Percentiles rank a stretch among this genome's conserved stretches.
phyloP scores from a whole-genome alignment of 92 coral and sea anemone genomes.

The Phenganax marumi region DNA sequence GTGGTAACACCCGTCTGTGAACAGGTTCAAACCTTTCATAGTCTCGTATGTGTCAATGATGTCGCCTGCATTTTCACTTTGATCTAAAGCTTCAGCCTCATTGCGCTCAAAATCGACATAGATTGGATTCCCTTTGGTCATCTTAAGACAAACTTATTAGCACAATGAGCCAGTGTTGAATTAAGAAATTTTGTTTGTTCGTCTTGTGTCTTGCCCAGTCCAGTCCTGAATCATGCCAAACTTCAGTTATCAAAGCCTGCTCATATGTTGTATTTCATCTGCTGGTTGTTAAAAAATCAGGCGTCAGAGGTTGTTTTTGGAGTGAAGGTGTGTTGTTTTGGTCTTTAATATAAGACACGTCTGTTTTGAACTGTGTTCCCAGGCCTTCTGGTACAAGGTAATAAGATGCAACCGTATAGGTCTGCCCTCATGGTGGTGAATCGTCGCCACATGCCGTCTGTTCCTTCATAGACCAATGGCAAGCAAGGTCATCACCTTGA shows the following conservation, averaged over 20 bases:
- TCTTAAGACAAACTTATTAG: not conserved
- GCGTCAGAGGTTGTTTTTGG: not conserved
- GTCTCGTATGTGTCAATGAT: not conserved
- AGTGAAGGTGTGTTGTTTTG: not conserved
- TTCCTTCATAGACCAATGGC: not conserved
- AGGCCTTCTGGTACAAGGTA: not conserved
- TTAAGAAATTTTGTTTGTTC: not conserved
- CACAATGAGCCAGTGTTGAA: not conserved
- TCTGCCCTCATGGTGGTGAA: slow-evolving; percentile 6
- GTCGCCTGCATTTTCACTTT: not conserved
- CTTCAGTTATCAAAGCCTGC: not conserved
- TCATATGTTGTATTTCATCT: slow-evolving; percentile 2
- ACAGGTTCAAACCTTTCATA: not conserved
- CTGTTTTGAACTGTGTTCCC: not conserved
- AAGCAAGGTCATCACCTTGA: not conserved
- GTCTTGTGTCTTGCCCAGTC: not conserved
- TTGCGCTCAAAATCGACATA: not conserved
- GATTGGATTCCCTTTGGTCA: slow-evolving; percentile 6
- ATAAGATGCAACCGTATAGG: not conserved
- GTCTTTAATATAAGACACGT: not conserved
- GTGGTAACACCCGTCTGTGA: not conserved
- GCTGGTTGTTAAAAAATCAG: slow-evolving; percentile 17
- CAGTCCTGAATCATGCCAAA: slow-evolving; percentile 10
- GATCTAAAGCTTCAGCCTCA: not conserved
- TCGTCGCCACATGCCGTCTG: not conserved